Base-by-base conservation (phyloP, 2,888 invertebrate genomes). In the Pammene fasciana region DNA sequence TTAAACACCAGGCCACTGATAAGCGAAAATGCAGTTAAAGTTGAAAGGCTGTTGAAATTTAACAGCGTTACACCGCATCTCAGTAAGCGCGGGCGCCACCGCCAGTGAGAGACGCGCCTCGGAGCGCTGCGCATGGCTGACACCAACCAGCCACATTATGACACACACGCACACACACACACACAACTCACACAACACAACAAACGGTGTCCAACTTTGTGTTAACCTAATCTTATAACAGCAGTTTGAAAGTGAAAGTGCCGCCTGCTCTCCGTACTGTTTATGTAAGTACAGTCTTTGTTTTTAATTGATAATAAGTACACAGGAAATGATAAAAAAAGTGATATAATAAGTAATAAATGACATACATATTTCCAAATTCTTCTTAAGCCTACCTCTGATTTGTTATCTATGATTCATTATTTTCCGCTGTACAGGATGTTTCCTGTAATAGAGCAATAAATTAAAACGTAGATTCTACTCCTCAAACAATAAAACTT, bases 81-180 rank as follows among this genome's bases (percentile, higher is more conserved):
- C 75, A 77, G 74, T 68, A 72, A 72, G 65, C 62, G 71, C 36
- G 52, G 67, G 55, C 67, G 76, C 84, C 52, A 89, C 89, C 89
- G 79, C 85, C 54, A 89, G 89, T 90, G 79, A 88, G 83, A 87
- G 84, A 82, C 85, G 87, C 84, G 88, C 85, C 76, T 82, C 80
- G 79, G 85, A 86, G 86, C 87, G 86, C 85, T 80, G 86, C 87
- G 90, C 90, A 83, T 89, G 91, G 59, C 50, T 54, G 43, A 71
- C 75, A 75, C 77, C 64, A 45, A 73, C 74, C 65, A 50, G 72
- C 74, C 73, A 77, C 45, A 18, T 41, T 16, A 62, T 62, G 62
- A n/a, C 18, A 45, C 14, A 75, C 74, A 65, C 75, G 50, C 67
- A 18, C 50, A n/a, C 18, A 45, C 14, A 75, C 74, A 65, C 75